These are phyloP conservation scores for Crepidodera aurea DNA, from an alignment of 2,888 invertebrate genomes.

Conservation along the genomic window DNA sequence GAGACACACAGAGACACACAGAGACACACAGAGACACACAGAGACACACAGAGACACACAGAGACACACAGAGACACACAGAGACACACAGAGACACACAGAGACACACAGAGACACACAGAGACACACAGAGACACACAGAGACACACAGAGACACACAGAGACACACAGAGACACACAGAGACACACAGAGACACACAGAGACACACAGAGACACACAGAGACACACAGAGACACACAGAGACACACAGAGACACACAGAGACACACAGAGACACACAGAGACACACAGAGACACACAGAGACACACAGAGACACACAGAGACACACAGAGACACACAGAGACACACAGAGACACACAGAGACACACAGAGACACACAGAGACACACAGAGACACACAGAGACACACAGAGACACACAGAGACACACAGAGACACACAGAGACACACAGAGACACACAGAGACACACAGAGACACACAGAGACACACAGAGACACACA, in stretches of 20 bases:
- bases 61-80: not conserved
- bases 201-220: not conserved
- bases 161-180: not conserved
- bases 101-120: not conserved
- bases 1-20: not conserved
- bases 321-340: not conserved
- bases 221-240: not conserved
- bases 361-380: not conserved
- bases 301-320: not conserved
- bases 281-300: not conserved
- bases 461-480: too few relatives aligned
- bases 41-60: not conserved
- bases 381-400: not conserved
- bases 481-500: too few relatives aligned
- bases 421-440: not conserved
- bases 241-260: not conserved
- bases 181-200: not conserved
- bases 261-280: not conserved
- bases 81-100: not conserved
- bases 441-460: too few relatives aligned
- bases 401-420: not conserved
- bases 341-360: not conserved
- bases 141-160: not conserved
- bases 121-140: not conserved
- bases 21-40: not conserved